Evolutionary conservation across 2,888 invertebrate species (phyloP).

Genomic region (Eupeodes latifasciatus): DNA sequence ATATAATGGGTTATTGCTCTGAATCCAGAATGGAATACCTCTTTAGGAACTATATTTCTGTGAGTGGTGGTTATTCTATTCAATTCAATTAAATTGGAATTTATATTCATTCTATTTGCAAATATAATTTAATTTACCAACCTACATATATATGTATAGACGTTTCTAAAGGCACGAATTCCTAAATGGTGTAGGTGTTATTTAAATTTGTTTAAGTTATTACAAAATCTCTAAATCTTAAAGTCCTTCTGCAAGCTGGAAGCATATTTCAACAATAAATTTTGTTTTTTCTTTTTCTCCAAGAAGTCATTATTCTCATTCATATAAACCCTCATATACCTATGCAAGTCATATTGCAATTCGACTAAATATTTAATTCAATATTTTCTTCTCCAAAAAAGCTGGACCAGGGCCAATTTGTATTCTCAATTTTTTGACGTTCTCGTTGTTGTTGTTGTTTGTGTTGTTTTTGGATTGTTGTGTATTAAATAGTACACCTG

Average conservation of each 20-base stretch:
- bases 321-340: not conserved
- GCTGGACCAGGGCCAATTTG: constrained; percentile 22
- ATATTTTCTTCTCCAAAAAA: constrained; percentile 6
- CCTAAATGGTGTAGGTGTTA: no score
- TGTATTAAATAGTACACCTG: constrained; percentile 49
- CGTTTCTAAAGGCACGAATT: no score
- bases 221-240: not conserved
- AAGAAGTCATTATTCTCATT: not conserved
- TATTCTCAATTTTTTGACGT: not conserved
- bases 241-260: not conserved
- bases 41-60: no score
- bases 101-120: no score
- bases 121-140: no score
- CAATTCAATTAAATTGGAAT: no score
- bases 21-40: no score
- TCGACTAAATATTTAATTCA: not conserved
- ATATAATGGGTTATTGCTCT: no score
- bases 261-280: not conserved
- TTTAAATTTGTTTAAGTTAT: not conserved
- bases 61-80: no score
- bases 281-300: not conserved
- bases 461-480: not conserved
- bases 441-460: not conserved
- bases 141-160: no score
- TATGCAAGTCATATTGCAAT: not conserved